These are phyloP conservation scores for Dissostichus mawsoni DNA, from an alignment of 2,113 vertebrate genomes.

Conservation along the genomic window DNA sequence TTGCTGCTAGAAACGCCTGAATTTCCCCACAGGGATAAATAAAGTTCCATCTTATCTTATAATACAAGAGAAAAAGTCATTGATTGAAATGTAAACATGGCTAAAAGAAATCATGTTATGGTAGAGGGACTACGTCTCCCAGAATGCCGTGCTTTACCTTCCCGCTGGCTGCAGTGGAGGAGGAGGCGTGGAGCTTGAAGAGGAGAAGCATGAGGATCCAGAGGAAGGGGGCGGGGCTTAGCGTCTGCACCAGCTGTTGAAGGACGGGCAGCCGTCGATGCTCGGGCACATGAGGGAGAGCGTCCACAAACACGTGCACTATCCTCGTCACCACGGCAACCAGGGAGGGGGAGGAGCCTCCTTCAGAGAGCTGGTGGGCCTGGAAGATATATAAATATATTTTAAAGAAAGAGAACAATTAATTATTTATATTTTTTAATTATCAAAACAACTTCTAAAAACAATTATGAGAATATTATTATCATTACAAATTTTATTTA, in stretches of 20 bases:
- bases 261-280: constrained; percentile 92
- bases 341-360: constrained; percentile 75
- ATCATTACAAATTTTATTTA: no score
- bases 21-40: no score
- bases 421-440: no score
- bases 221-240: constrained; percentile 90
- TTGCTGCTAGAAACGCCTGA: no score
- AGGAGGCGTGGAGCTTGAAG: constrained; percentile 91
- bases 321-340: constrained; percentile 87
- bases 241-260: constrained; percentile 85
- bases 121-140: background rate
- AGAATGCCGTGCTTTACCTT: constrained; percentile 83
- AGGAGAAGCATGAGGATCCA: constrained; percentile 92
- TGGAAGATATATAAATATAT: constrained; percentile 51
- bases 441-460: no score
- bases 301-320: constrained; percentile 92
- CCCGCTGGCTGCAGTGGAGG: constrained; percentile 73
- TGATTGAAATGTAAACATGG: no score
- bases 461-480: no score
- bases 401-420: no score
- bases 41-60: no score
- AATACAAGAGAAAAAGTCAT: no score
- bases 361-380: constrained; percentile 84
- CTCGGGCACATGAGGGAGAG: constrained; percentile 93
- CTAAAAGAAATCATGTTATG: no score